Base-by-base conservation (phyloP, 2,888 invertebrate genomes). In the Rotaria macrura region DNA sequence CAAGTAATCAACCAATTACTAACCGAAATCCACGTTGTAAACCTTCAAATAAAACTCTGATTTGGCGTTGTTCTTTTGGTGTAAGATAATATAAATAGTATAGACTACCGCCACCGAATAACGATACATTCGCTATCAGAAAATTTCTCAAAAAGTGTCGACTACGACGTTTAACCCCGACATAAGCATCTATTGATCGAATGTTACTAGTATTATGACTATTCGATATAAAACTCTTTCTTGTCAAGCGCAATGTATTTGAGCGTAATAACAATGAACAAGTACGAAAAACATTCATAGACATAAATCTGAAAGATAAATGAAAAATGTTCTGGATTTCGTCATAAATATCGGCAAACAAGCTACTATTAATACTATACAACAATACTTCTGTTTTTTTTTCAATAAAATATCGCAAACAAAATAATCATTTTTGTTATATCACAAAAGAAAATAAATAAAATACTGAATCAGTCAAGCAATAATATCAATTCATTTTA, bases 61-160 rank as follows among this genome's bases (percentile, higher is more conserved):
- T n/a, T 84, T 85, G 84, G 12, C 85, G 84, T 55, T 38, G 34
- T 84, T 85, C 52, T 49, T 84, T 65, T 17, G 84, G 52, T 65
- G 43, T 79, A 20, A 85, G 55, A n/a, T 47, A 17, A 20, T 12
- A 84, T 6, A 49, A 29, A 43, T 85, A 85, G n/a, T 43, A 65
- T 10, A 84, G 34, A 74, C 84, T 54, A n/a, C 84, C 34, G 34
- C 85, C 84, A 23, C 40, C 72, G 17, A n/a, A 40, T n/a, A 84
- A n/a, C 9, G 72, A 38, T 34, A 34, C 65, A 65, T 65, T 65
- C 14, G 34, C 14, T 29, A 65, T 34, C 2, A 65, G 7, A 65
- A 17, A 29, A 65, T 65, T 65, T 34, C 65, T 10, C 17, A 65
- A 14, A 34, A 65, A 65, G 20, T 5, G 65, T 17, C 14, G 14